These are phyloP conservation scores for Matsumyia berberina DNA, from an alignment of 2,888 invertebrate species.

Conservation along the genomic window DNA sequence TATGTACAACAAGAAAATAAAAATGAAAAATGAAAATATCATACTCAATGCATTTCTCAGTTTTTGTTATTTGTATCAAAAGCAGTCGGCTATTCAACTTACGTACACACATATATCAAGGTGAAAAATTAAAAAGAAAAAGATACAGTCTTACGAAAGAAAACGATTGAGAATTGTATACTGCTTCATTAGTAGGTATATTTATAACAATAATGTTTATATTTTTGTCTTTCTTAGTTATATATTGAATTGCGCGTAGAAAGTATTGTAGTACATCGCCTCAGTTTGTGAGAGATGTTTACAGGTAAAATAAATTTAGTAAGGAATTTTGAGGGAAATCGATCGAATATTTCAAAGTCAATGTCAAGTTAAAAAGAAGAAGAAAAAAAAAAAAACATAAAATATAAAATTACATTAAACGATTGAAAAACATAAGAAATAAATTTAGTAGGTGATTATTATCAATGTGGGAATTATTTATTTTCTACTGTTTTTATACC, in stretches of 20 bases:
- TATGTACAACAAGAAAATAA: conserved; percentile 23
- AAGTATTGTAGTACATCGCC: conserved; percentile 2
- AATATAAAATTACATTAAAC: not conserved
- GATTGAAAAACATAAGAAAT: conserved; percentile 29
- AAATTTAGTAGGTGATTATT: conserved; percentile 63
- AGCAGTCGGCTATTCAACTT: conserved; percentile 29
- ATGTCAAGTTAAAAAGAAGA: conserved; percentile 23
- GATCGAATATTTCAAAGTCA: conserved; percentile 21
- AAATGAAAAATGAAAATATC: conserved; percentile 8
- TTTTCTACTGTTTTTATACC: conserved; percentile 76
- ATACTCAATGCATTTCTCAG: not conserved
- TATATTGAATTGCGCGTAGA: conserved; percentile 26
- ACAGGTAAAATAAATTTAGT: conserved; percentile 2
- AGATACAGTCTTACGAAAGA: not conserved
- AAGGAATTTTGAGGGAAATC: conserved; percentile 20
- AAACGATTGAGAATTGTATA: conserved; percentile 27
- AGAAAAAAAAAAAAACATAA: too few species aligned
- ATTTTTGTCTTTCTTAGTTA: conserved; percentile 15
- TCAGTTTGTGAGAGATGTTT: conserved; percentile 12
- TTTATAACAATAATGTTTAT: not conserved
- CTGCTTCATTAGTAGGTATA: conserved; percentile 32
- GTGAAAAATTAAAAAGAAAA: not conserved
- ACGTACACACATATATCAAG: too few species aligned
- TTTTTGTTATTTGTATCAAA: conserved; percentile 37
- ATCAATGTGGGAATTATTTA: conserved; percentile 73